phyloP scores from a whole-genome alignment of 35 echinoderm and acorn worm genomes.

The Acanthaster planci region DNA sequence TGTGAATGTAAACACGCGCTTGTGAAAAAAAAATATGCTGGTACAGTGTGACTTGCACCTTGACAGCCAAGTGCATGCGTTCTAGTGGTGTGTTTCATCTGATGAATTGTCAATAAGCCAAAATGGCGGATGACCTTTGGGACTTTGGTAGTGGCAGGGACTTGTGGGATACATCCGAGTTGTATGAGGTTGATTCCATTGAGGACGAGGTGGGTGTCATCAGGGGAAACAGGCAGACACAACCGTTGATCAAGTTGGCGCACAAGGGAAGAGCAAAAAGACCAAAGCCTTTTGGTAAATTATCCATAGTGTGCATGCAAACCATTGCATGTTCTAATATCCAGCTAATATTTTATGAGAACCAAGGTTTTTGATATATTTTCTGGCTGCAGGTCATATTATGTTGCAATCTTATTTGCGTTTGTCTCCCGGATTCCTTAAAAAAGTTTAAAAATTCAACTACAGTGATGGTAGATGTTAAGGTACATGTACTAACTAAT shows the following conservation, averaged over 20 bases:
- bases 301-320: background rate
- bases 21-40: background rate
- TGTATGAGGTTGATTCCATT: conserved; percentile 62
- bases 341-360: background rate
- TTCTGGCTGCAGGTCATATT: too few relatives aligned
- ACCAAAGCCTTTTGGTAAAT: conserved; percentile 38
- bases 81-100: too few relatives aligned
- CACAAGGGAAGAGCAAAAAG: conserved; percentile 2
- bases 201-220: conserved; percentile 34
- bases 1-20: background rate
- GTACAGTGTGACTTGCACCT: conserved; percentile 2
- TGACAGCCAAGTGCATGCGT: too few relatives aligned
- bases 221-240: conserved; percentile 4
- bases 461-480: too few relatives aligned
- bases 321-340: background rate
- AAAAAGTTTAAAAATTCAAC: too few relatives aligned
- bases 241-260: background rate
- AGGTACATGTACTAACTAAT: too few relatives aligned
- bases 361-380: background rate
- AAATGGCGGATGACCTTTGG: conserved; percentile 13
- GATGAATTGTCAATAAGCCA: background rate
- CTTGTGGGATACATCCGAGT: conserved; percentile 53
- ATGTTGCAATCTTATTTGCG: too few relatives aligned
- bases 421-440: too few relatives aligned
- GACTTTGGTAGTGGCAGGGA: conserved; percentile 37